These are phyloP conservation scores for Macrotus californicus DNA, from an alignment of 2,113 vertebrate species.

Conservation along the genomic window DNA sequence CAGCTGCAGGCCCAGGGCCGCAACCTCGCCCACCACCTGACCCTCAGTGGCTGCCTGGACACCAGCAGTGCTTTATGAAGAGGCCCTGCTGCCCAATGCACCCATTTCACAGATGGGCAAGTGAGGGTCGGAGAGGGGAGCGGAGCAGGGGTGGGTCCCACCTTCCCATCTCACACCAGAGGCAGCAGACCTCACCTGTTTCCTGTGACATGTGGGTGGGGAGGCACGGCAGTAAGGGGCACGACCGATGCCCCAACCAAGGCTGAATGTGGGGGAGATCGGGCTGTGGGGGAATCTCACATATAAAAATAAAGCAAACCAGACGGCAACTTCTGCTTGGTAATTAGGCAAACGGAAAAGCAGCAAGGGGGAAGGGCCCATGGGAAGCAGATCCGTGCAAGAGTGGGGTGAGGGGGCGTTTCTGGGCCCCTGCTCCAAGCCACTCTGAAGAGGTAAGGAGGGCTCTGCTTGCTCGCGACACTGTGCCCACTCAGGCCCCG, in stretches of 20 bases:
- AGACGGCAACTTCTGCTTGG: conserved; percentile 57
- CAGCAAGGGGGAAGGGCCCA: conserved; percentile 43
- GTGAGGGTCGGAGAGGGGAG: not conserved
- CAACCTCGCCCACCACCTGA: no score
- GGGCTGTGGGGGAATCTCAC: not conserved
- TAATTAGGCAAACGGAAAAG: conserved; percentile 55
- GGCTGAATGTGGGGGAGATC: not conserved
- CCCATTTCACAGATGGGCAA: not conserved
- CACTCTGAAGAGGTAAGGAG: not conserved
- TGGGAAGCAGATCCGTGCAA: not conserved
- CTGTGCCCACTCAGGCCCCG: not conserved
- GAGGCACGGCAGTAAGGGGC: not conserved
- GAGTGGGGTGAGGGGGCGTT: not conserved
- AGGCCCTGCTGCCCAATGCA: not conserved
- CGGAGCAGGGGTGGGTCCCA: not conserved
- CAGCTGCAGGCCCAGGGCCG: not conserved
- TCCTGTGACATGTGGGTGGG: not conserved
- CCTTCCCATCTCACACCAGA: not conserved
- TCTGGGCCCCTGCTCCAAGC: not conserved
- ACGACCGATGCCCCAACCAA: not conserved
- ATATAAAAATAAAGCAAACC: conserved; percentile 69
- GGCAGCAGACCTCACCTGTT: not conserved
- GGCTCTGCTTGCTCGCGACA: not conserved
- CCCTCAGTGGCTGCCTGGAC: not conserved
- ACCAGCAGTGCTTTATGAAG: not conserved